These are phyloP conservation scores for Carposina sasakii DNA, from an alignment of 1,140 invertebrate species.

Conservation along the genomic window DNA sequence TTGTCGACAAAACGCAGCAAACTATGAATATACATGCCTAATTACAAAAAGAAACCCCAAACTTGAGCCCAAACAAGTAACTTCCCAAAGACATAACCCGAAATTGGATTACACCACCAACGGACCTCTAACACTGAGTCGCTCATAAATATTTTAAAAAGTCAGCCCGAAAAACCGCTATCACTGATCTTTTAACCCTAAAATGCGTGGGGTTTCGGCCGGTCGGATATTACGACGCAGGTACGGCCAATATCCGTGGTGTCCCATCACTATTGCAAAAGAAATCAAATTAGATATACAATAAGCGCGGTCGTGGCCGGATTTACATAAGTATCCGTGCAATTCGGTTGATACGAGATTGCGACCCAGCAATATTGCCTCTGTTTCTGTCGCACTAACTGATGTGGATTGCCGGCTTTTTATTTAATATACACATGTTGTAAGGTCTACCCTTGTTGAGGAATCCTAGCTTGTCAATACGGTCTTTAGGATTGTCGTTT, in stretches of 20 bases:
- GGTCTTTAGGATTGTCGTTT: no score
- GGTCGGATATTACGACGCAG: conserved; percentile 54
- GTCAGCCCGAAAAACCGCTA: conserved; percentile 41
- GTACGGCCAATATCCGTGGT: conserved; percentile 54
- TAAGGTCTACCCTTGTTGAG: no score
- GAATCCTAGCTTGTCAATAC: no score
- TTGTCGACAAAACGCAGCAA: no score
- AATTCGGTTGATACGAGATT: conserved; percentile 66
- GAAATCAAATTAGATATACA: conserved; percentile 71
- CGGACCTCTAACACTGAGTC: conserved; percentile 48
- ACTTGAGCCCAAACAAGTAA: conserved; percentile 64
- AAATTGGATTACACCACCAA: conserved; percentile 66
- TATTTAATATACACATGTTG: no score
- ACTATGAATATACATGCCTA: no score
- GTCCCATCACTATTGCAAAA: conserved; percentile 65
- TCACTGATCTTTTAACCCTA: conserved; percentile 57
- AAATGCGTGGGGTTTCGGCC: conserved; percentile 37
- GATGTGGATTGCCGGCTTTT: conserved; percentile 37
- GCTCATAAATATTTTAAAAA: conserved; percentile 71
- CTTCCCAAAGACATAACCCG: conserved; percentile 66
- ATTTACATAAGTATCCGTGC: conserved; percentile 67
- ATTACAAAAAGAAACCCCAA: no score
- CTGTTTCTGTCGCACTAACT: conserved; percentile 33
- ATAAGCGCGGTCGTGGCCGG: conserved; percentile 60
- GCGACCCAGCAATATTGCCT: conserved; percentile 62